A percentile compares a stretch with the other conserved stretches of the same genome.
phyloP scores from a whole-genome alignment of 2,888 invertebrate species.

The Ypsolopha scabrella region DNA sequence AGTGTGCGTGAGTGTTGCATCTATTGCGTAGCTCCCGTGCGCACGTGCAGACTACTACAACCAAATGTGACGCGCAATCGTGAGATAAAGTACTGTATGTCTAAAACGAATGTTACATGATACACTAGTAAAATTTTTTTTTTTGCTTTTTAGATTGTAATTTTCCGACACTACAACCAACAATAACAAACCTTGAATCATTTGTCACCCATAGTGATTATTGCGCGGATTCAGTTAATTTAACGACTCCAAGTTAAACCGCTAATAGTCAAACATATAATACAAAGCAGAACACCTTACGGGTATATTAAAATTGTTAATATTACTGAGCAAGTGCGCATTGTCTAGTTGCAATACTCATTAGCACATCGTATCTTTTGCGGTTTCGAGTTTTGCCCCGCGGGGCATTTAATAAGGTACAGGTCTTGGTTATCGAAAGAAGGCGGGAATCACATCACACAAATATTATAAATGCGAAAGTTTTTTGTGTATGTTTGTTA shows the following conservation, averaged over 20 bases:
- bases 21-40: too few species aligned
- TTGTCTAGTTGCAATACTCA: slow-evolving; percentile 5
- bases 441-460: too few species aligned
- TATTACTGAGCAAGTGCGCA: neutral
- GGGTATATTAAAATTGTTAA: slow-evolving; percentile 3
- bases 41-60: too few species aligned
- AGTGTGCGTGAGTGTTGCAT: too few species aligned
- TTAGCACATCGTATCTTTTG: slow-evolving; percentile 1
- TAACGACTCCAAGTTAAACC: neutral
- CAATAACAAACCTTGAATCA: neutral
- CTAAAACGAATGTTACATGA: too few species aligned
- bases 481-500: too few species aligned
- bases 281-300: neutral
- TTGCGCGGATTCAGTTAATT: neutral
- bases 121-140: too few species aligned
- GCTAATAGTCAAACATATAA: neutral
- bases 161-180: neutral
- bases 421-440: neutral
- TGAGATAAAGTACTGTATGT: too few species aligned
- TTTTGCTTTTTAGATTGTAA: neutral
- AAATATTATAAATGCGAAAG: too few species aligned
- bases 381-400: slow-evolving; percentile 2
- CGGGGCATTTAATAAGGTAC: neutral
- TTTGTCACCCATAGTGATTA: neutral
- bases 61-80: too few species aligned